Evolutionary conservation across 1,140 invertebrate genomes (phyloP).

Genomic region (Bombus impatiens): DNA sequence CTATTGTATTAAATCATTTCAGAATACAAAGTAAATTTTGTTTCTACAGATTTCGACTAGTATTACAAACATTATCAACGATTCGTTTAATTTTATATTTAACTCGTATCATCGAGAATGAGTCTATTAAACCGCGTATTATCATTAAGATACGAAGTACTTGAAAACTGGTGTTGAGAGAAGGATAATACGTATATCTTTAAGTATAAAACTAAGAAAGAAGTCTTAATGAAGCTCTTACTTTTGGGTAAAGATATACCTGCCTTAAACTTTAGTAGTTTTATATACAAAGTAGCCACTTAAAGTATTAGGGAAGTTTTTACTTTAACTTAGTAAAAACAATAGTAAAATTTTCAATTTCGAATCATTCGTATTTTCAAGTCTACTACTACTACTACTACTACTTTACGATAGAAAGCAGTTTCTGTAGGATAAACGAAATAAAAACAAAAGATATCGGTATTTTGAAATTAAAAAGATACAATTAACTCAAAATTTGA

Average conservation of each 20-base stretch:
- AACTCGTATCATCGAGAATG: not conserved
- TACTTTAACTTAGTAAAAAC: not conserved
- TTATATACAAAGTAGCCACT: not conserved
- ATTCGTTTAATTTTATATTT: not conserved
- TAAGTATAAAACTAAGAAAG: not conserved
- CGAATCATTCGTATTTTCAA: not conserved
- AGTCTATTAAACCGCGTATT: not conserved
- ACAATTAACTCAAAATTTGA: not conserved
- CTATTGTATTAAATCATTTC: constrained; percentile 10
- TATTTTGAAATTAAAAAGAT: not conserved
- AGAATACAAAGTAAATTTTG: not conserved
- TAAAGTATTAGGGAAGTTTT: not conserved
- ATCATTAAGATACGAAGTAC: too few relatives aligned
- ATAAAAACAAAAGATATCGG: not conserved
- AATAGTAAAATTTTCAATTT: not conserved
- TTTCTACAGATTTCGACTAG: not conserved
- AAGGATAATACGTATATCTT: not conserved
- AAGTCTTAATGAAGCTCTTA: constrained; percentile 1
- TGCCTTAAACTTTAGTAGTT: not conserved
- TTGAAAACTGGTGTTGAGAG: not conserved
- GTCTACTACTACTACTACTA: too few relatives aligned
- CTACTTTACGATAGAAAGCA: too few relatives aligned
- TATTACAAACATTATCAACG: not conserved
- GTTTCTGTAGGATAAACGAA: not conserved
- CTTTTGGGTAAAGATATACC: not conserved